Evolutionary conservation across 30 jellyfish, hydroid and myxozoan genomes (phyloP), one percentile per base, ranked within the genome.

Genomic region (Hydractinia echinata): DNA sequence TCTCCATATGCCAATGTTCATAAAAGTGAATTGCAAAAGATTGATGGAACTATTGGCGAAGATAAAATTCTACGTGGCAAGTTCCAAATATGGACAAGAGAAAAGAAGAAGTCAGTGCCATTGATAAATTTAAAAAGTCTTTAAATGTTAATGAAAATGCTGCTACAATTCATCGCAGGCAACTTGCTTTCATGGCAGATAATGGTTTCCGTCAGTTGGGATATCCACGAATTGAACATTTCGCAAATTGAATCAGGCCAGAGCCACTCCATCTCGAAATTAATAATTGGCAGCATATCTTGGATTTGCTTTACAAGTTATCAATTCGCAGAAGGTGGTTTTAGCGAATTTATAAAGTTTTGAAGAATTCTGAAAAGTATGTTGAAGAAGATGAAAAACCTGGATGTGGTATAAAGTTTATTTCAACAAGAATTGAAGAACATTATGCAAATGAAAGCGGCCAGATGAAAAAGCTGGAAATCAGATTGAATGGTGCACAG

Each of bases 261-360:
- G 83, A 73, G 51, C 74, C 83, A 4, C 76, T 73, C 2, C 83
- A 73, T 73, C 51, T 73, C 15, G 83, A 73, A 21, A 73, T 73
- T 1, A 73, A 73, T 21, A 73, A 73, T 51, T 73, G 82, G 83
- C 83, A 4, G 51, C 76, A 73, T 73, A 3, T 73, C 2, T 49
- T 73, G 9, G 76, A 73, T 51, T 51, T 73, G 51, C 30, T 4
- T 18, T 73, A 73, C 51, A 50, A 16, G 1, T 82, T 1, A 73
- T 73, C 83, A 10, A n/a, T 73, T 15, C 2, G 83, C 14, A 3
- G 83, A 20, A 4, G 76, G 14, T 10, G 15, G 13, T 73, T 73
- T 73, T 77, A 73, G 77, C 77, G 1, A 0, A 1, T 73, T 73
- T 13, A 13, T 20, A 4, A 73, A 11, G 16, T 51, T 11, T 51